These are phyloP conservation scores for Drosophila asahinai DNA, from an alignment of 1,140 invertebrate species.

Conservation along the genomic window DNA sequence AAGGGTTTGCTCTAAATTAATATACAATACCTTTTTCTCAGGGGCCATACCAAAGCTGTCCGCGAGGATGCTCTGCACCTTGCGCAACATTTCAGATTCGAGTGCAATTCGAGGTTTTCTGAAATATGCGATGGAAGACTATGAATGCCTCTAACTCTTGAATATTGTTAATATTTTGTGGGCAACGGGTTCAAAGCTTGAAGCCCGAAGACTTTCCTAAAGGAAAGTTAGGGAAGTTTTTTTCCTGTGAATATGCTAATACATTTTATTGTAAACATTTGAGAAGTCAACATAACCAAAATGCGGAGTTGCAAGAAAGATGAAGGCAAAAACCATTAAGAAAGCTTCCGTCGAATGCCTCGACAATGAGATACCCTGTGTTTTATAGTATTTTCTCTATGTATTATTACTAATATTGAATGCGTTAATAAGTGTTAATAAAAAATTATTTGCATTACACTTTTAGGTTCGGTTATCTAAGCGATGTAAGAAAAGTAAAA, in stretches of 20 bases:
- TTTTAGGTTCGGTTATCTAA: too few species aligned
- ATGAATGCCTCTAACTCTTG: too few species aligned
- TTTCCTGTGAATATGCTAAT: too few species aligned
- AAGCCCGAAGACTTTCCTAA: too few species aligned
- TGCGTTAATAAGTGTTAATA: too few species aligned
- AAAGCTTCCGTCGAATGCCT: background rate
- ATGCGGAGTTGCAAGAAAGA: background rate
- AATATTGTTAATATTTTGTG: background rate
- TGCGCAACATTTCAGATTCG: slow-evolving; percentile 16
- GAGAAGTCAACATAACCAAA: background rate
- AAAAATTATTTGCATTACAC: too few species aligned
- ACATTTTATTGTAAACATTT: background rate
- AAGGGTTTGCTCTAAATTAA: too few species aligned
- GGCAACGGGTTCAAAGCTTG: background rate
- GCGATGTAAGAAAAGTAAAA: too few species aligned
- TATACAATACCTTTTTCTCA: background rate
- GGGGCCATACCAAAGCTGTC: slow-evolving; percentile 50
- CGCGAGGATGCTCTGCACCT: slow-evolving; percentile 53
- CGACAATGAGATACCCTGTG: background rate
- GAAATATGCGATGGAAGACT: background rate
- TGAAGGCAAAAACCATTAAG: background rate
- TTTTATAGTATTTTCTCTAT: too few species aligned
- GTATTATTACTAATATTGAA: too few species aligned
- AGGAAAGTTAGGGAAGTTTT: too few species aligned
- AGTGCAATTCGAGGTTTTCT: background rate